Evolutionary conservation across 2,113 vertebrate species (phyloP).

Genomic region (Cyprinodon variegatus): DNA sequence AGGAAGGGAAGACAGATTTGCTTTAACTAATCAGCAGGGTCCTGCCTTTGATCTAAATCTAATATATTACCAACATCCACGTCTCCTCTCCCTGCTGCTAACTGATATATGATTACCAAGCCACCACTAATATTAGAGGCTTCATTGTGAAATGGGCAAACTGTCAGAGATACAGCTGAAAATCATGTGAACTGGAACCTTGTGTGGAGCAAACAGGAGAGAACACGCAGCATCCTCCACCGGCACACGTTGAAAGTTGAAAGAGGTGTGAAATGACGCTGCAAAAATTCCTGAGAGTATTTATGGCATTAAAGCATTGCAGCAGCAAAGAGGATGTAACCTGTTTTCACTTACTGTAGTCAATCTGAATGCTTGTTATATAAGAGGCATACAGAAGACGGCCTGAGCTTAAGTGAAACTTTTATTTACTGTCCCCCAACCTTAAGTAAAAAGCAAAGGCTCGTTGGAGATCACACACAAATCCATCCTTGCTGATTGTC

Average conservation of each 20-base stretch:
- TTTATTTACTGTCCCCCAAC: background rate
- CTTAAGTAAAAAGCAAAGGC: background rate
- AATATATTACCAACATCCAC: slow-evolving; percentile 17
- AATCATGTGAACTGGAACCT: slow-evolving; percentile 1
- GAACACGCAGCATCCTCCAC: slow-evolving; percentile 3
- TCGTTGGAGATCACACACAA: background rate
- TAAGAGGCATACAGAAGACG: slow-evolving; percentile 29
- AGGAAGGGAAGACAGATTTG: slow-evolving; percentile 19
- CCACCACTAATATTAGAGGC: slow-evolving; percentile 9
- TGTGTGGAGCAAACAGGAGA: slow-evolving; percentile 1
- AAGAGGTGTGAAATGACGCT: background rate
- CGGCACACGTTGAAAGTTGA: background rate
- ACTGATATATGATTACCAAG: background rate
- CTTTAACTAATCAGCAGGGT: slow-evolving; percentile 34
- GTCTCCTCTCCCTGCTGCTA: slow-evolving; percentile 1
- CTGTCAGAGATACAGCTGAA: slow-evolving; percentile 1
- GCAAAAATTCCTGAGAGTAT: slow-evolving; percentile 10
- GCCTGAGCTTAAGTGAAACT: slow-evolving; percentile 20
- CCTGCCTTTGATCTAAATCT: slow-evolving; percentile 29
- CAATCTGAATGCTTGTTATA: slow-evolving; percentile 30
- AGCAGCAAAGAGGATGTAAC: slow-evolving; percentile 9
- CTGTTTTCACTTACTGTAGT: slow-evolving; percentile 30
- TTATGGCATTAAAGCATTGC: slow-evolving; percentile 13
- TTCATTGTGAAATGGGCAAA: slow-evolving; percentile 5
- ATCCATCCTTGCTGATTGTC: background rate